A percentile compares a stretch with the other conserved stretches of the same genome.
Evolutionary conservation across 2,797 vertebrate genomes (phyloP).

Genomic region (Gymnothorax reevesii): DNA sequence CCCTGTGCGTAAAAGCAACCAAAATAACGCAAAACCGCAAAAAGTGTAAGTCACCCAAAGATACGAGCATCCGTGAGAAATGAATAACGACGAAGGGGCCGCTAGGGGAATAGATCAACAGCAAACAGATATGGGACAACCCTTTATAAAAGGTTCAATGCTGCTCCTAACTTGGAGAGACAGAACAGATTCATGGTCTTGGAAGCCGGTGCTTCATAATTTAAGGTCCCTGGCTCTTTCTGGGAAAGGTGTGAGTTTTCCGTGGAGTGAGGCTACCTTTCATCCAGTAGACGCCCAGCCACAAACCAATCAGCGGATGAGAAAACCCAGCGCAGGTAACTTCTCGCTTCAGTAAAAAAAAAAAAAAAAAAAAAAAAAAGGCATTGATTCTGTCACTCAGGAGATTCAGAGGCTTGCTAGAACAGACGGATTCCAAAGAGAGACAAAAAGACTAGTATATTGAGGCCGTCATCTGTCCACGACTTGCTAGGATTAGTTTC

Average conservation of each 20-base stretch:
- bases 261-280: not conserved
- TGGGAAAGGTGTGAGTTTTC: not conserved
- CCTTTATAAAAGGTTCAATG: not conserved
- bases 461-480: not conserved
- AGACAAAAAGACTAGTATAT: not conserved
- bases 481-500: not conserved
- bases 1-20: not conserved
- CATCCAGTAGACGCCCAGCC: not conserved
- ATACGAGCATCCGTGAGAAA: not conserved
- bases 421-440: not conserved
- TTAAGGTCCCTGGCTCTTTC: not conserved
- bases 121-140: not conserved
- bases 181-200: not conserved
- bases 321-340: not conserved
- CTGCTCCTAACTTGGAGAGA: not conserved
- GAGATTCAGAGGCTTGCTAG: not conserved
- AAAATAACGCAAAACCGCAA: not conserved
- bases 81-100: not conserved
- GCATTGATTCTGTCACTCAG: constrained; percentile 4
- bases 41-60: not conserved
- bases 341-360: not conserved
- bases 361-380: not conserved
- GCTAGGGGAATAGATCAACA: not conserved
- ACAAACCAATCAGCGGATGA: not conserved
- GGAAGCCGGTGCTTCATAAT: not conserved